A percentile compares a stretch with the other conserved stretches of the same genome.
phyloP scores from a whole-genome alignment of 2,888 invertebrate species.

The Cartodere bifasciata region DNA sequence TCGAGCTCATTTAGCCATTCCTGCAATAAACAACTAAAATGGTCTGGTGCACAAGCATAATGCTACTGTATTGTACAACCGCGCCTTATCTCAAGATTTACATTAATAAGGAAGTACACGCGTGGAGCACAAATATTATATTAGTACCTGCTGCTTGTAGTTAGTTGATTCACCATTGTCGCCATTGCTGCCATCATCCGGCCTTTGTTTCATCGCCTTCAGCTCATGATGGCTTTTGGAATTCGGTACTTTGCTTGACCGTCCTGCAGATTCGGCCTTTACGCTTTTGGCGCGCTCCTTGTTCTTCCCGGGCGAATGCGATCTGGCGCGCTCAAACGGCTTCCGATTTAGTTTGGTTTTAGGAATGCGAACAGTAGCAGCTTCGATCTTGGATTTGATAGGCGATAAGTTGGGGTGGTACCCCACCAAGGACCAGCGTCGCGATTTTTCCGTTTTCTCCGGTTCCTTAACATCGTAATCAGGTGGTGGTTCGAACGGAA shows the following conservation, averaged over 20 bases:
- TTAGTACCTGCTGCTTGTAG: conserved; percentile 27
- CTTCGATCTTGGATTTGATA: conserved; percentile 20
- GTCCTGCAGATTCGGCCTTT: conserved; percentile 18
- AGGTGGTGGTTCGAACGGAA: conserved; percentile 33
- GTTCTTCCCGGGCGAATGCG: conserved; percentile 32
- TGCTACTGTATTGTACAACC: background rate
- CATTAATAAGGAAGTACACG: conserved; percentile 1
- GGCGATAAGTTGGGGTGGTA: conserved; percentile 19
- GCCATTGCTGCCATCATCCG: conserved; percentile 26
- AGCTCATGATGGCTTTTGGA: conserved; percentile 31
- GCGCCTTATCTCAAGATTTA: background rate
- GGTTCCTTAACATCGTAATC: conserved; percentile 29
- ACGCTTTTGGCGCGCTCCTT: conserved; percentile 23
- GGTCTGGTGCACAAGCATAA: conserved; percentile 1
- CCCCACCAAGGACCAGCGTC: conserved; percentile 31
- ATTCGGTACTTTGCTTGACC: conserved; percentile 24
- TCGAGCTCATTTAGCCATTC: conserved; percentile 29
- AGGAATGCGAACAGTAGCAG: conserved; percentile 29
- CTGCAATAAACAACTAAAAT: conserved; percentile 15
- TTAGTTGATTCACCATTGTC: conserved; percentile 18
- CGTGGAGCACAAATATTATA: too few relatives aligned
- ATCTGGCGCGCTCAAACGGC: conserved; percentile 29
- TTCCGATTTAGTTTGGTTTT: conserved; percentile 28
- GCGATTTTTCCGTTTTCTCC: conserved; percentile 15
- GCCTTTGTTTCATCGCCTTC: conserved; percentile 27